phyloP scores from a whole-genome alignment of 2,888 invertebrate species.

The Trichogramma evanescens region DNA sequence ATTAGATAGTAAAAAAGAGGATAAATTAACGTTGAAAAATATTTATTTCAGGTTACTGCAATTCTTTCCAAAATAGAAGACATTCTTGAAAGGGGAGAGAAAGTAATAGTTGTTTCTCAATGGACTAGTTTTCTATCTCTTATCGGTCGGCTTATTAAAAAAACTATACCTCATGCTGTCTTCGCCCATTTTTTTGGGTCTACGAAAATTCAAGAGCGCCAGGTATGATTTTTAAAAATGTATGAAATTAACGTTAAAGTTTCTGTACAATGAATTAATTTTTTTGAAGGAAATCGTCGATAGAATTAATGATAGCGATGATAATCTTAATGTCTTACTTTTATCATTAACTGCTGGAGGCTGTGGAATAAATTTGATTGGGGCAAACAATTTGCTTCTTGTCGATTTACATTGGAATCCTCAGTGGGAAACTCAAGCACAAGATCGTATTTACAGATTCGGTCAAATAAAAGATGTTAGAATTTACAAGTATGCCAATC shows the following conservation, averaged over 20 bases:
- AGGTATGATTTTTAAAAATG: slow-evolving; percentile 3
- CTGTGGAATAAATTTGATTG: slow-evolving; percentile 65
- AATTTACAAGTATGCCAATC: slow-evolving; percentile 64
- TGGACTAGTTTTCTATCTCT: slow-evolving; percentile 10
- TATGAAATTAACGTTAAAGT: background rate
- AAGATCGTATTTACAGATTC: slow-evolving; percentile 82
- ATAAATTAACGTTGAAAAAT: background rate
- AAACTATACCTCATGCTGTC: no score
- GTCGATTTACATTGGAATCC: slow-evolving; percentile 94
- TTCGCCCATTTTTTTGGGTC: no score
- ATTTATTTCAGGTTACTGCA: slow-evolving; percentile 9
- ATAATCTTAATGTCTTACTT: slow-evolving; percentile 8
- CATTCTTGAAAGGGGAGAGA: slow-evolving; percentile 12
- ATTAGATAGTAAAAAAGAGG: background rate
- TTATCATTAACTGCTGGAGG: slow-evolving; percentile 17
- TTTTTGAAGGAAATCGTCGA: slow-evolving; percentile 13
- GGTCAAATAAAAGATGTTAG: slow-evolving; percentile 73
- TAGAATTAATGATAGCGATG: slow-evolving; percentile 7
- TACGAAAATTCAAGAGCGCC: slow-evolving; percentile 4
- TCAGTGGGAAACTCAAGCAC: slow-evolving; percentile 83
- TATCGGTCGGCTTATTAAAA: no score
- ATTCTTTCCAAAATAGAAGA: slow-evolving; percentile 1
- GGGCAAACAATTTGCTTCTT: slow-evolving; percentile 80
- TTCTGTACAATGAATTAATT: background rate
- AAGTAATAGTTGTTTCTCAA: slow-evolving; percentile 15